phyloP scores from a whole-genome alignment of 2,113 vertebrate genomes.

The Perca flavescens region DNA sequence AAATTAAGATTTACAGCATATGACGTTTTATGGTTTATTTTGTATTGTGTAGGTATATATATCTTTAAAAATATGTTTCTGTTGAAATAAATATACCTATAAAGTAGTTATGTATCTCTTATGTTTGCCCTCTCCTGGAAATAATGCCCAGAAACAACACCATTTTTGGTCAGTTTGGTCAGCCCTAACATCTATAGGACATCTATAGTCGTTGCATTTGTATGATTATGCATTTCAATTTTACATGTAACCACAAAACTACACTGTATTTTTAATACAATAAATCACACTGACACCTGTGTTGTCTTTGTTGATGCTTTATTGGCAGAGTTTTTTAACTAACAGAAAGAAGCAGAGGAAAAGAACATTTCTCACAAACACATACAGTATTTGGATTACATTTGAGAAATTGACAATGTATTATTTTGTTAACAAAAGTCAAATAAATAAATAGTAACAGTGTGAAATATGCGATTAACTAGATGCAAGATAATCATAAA shows the following conservation, averaged over 20 bases:
- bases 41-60: no score
- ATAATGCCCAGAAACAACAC: no score
- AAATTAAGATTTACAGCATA: no score
- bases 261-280: background rate
- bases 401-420: background rate
- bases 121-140: no score
- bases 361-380: background rate
- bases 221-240: background rate
- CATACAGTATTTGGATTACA: background rate
- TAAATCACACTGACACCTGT: background rate
- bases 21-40: no score
- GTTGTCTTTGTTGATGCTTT: constrained; percentile 59
- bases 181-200: no score
- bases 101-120: no score
- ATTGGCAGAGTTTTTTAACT: constrained; percentile 1
- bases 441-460: background rate
- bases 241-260: background rate
- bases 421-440: background rate
- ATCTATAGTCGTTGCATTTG: background rate
- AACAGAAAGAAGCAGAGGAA: background rate
- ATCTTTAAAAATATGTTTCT: no score
- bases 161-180: no score
- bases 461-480: background rate
- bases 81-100: no score
- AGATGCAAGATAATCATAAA: background rate